Evolutionary conservation across 2,888 invertebrate species (phyloP).

Genomic region (Zelleria hepariella): DNA sequence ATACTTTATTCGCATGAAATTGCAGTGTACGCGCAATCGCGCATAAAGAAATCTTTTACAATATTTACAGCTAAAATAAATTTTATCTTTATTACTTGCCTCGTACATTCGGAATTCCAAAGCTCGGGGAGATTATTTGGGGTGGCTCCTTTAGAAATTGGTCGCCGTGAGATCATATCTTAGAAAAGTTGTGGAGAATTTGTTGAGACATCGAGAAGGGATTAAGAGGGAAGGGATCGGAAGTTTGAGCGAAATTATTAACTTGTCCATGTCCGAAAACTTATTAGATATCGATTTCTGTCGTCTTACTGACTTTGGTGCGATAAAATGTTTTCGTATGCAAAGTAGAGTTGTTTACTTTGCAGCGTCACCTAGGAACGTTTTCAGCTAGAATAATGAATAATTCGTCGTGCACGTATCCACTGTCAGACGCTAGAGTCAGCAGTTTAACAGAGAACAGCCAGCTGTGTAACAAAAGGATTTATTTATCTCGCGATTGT

Average conservation of each 20-base stretch:
- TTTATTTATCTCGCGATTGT: slow-evolving; percentile 4
- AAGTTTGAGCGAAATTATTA: slow-evolving; percentile 36
- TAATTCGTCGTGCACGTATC: background rate
- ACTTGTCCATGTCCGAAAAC: slow-evolving; percentile 18
- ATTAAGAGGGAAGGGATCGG: slow-evolving; percentile 33
- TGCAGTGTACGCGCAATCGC: background rate
- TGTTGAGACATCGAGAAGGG: slow-evolving; percentile 30
- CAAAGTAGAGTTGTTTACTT: background rate
- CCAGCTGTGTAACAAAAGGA: slow-evolving; percentile 1
- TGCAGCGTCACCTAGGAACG: background rate
- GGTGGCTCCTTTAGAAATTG: slow-evolving; percentile 14
- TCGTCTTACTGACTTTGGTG: background rate
- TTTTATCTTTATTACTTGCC: background rate
- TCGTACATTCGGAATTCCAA: background rate
- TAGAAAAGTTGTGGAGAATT: slow-evolving; percentile 33
- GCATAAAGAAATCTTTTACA: background rate
- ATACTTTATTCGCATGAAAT: slow-evolving; percentile 18
- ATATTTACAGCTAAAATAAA: background rate
- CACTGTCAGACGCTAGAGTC: background rate
- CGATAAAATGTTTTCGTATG: background rate
- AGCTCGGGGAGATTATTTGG: background rate
- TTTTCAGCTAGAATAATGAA: background rate
- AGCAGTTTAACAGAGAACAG: background rate
- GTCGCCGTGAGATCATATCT: slow-evolving; percentile 27
- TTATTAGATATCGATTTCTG: slow-evolving; percentile 8